phyloP scores from a whole-genome alignment of 2,113 vertebrate genomes.

The Atrichornis clamosus region DNA sequence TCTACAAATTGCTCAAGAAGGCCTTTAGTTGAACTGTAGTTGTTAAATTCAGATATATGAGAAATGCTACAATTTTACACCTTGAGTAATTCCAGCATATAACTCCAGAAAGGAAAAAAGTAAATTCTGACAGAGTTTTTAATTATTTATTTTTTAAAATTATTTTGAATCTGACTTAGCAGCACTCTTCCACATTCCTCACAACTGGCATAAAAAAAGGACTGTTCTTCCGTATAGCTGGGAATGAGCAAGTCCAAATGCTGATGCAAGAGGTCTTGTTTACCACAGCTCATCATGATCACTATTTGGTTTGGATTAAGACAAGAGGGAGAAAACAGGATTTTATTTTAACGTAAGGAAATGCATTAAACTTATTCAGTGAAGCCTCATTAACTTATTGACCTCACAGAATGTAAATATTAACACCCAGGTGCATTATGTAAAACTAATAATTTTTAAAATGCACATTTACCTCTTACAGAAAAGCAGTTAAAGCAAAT shows the following conservation, averaged over 20 bases:
- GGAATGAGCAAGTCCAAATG: background rate
- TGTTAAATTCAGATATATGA: constrained; percentile 1
- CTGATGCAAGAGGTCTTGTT: constrained; percentile 22
- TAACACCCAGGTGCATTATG: background rate
- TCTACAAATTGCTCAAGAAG: background rate
- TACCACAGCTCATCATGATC: background rate
- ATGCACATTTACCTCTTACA: background rate
- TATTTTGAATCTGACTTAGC: background rate
- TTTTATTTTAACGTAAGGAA: background rate
- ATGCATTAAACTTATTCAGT: background rate
- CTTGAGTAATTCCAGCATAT: background rate
- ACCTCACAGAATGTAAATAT: background rate
- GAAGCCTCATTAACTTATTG: background rate
- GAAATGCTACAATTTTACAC: background rate
- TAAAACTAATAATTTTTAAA: constrained; percentile 23
- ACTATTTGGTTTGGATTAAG: constrained; percentile 32
- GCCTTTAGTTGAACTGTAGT: background rate
- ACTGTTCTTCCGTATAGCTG: background rate
- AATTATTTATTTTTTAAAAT: background rate
- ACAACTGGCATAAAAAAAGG: background rate
- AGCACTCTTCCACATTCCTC: background rate
- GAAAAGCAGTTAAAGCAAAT: constrained; percentile 1
- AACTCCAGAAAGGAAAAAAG: constrained; percentile 4
- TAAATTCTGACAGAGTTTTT: background rate
- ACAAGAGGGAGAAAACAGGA: background rate